A percentile compares a stretch with the other conserved stretches of the same genome.
These are phyloP conservation scores for Haemorhous mexicanus DNA, from an alignment of 2,113 vertebrate species.

Conservation along the genomic window DNA sequence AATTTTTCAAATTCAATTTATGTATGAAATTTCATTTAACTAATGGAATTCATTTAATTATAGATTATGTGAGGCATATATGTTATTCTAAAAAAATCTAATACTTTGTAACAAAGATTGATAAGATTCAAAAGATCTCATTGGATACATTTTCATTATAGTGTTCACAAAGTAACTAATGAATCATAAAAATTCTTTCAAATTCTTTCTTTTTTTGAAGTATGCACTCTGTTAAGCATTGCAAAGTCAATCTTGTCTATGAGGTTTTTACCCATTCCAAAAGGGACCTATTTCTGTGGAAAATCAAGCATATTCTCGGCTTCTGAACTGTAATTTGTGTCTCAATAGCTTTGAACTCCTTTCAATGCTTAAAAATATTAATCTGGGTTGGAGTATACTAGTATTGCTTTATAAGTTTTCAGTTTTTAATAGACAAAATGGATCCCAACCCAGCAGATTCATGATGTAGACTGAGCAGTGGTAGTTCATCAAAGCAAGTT, in stretches of 20 bases:
- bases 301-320: neutral
- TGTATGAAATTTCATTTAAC: slow-evolving; percentile 15
- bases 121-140: neutral
- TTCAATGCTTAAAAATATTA: neutral
- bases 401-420: neutral
- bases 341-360: neutral
- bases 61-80: neutral
- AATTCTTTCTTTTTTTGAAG: neutral
- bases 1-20: slow-evolving; percentile 19
- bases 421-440: neutral
- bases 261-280: neutral
- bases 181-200: neutral
- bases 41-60: slow-evolving; percentile 43
- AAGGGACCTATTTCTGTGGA: neutral
- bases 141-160: neutral
- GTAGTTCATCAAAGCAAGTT: neutral
- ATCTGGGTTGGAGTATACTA: neutral
- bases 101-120: slow-evolving; percentile 5
- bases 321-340: neutral
- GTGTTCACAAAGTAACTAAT: neutral
- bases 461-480: neutral
- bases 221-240: neutral
- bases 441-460: neutral
- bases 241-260: neutral
- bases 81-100: neutral